These are phyloP conservation scores for Aurelia sp. DNA, from an alignment of 30 jellyfish, hydroid and myxozoan species.

Conservation along the genomic window DNA sequence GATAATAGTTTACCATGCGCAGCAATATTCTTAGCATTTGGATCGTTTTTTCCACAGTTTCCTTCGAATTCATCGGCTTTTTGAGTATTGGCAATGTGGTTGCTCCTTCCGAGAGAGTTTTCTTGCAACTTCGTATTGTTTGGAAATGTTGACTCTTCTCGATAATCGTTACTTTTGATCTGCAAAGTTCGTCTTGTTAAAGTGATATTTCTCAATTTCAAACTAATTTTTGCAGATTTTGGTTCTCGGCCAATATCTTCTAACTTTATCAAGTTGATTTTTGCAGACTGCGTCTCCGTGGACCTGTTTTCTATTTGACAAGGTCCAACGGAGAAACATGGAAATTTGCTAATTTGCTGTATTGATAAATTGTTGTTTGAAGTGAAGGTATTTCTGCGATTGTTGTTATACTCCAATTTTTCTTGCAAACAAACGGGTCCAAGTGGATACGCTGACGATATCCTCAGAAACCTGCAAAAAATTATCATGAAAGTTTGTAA, in stretches of 20 bases:
- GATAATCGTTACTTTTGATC: not conserved
- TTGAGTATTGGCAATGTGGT: too few relatives aligned
- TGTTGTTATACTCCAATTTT: not conserved
- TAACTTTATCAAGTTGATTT: not conserved
- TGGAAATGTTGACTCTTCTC: not conserved
- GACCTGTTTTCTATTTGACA: slow-evolving; percentile 1
- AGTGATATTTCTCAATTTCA: not conserved
- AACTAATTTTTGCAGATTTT: too few relatives aligned
- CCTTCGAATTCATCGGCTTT: too few relatives aligned
- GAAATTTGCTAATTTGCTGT: not conserved
- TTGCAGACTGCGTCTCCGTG: slow-evolving; percentile 1
- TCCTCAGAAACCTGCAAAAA: slow-evolving; percentile 13
- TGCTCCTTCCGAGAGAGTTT: not conserved
- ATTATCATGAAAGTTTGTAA: too few relatives aligned
- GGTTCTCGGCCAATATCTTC: too few relatives aligned
- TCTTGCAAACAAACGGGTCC: not conserved
- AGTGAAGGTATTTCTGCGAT: not conserved
- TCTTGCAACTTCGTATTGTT: not conserved
- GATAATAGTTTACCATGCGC: not conserved
- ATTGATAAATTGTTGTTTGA: not conserved
- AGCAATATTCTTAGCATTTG: too few relatives aligned
- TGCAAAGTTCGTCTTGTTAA: not conserved
- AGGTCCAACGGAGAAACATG: slow-evolving; percentile 20
- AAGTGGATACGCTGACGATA: slow-evolving; percentile 12
- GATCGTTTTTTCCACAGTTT: too few relatives aligned